Evolutionary conservation across 1,140 invertebrate genomes (phyloP), one percentile per base, ranked within the genome.

Genomic region (Himalopsyche phryganea): DNA sequence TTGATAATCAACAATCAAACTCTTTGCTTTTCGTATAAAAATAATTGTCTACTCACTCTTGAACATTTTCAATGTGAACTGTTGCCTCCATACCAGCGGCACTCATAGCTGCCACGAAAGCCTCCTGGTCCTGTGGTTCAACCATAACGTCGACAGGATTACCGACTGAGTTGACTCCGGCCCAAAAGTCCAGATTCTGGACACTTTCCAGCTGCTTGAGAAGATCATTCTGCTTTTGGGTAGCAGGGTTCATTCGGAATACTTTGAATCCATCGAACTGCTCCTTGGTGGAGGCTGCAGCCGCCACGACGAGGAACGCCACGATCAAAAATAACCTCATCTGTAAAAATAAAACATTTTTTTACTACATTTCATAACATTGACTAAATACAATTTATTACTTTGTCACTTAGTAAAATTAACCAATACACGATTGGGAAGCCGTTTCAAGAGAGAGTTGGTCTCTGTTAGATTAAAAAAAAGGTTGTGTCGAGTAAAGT

Each of bases 211-310:
- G 9, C n/a, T 66, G 38, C 0, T 20, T 47, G 0, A 77, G 50
- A 1, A 67, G 4, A 38, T 69, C 50, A 0, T 73, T 2, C 17
- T 77, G 71, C 10, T 68, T 42, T 0, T 61, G n/a, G 0, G 18
- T 61, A 0, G 19, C 58, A 9, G 76, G 76, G 1, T 53, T 57
- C 0, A 78, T 58, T 38, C 71, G 60, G 40, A 68, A 77, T 1
- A 79, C 74, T 54, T 73, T 71, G 54, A 73, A 76, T n/a, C 74
- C 69, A 13, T 73, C 63, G 42, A 67, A 77, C 1, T 41, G 63
- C 0, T 58, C 63, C 50, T 67, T 65, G 36, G 69, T 32, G 38
- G 61, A 59, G 14, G n/a, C 10, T 23, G 14, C 10, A 1, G 19
- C 41, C 23, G 13, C 6, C 19, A 55, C 28, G 2, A 36, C 41